A percentile compares a stretch with the other conserved stretches of the same genome.
Evolutionary conservation across 2,888 invertebrate genomes (phyloP).

Genomic region (Lochmaea capreae): DNA sequence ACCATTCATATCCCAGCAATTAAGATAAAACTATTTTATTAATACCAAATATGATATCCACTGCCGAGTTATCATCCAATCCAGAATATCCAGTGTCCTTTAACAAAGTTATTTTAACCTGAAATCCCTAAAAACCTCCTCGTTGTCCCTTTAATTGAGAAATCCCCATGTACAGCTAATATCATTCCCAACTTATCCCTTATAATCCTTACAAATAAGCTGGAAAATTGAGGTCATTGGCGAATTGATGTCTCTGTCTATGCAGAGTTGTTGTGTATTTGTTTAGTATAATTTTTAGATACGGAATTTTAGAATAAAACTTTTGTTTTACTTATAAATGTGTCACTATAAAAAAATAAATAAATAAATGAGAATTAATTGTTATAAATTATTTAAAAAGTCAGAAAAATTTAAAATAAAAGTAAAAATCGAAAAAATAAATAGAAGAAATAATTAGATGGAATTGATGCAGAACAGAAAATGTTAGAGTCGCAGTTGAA

Average conservation of each 20-base stretch:
- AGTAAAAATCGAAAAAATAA: too few relatives aligned
- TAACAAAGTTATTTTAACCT: neutral
- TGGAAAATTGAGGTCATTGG: slow-evolving; percentile 1
- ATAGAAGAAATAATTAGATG: too few relatives aligned
- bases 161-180: slow-evolving; percentile 16
- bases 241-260: neutral
- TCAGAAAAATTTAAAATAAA: too few relatives aligned
- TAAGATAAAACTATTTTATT: neutral
- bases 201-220: slow-evolving; percentile 15
- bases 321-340: too few relatives aligned
- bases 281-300: neutral
- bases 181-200: slow-evolving; percentile 15
- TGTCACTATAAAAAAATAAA: too few relatives aligned
- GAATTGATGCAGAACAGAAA: too few relatives aligned
- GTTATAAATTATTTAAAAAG: too few relatives aligned
- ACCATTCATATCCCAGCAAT: too few relatives aligned
- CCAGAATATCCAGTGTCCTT: neutral
- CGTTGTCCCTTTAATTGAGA: neutral
- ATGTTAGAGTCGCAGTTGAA: too few relatives aligned
- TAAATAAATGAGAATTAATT: too few relatives aligned
- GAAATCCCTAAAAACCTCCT: neutral
- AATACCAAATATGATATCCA: neutral
- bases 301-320: too few relatives aligned
- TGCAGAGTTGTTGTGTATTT: neutral
- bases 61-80: neutral